Percentiles rank a stretch among this genome's conserved stretches.
phyloP scores from a whole-genome alignment of 2,888 invertebrate species.

The Listrodromus nycthemerus region DNA sequence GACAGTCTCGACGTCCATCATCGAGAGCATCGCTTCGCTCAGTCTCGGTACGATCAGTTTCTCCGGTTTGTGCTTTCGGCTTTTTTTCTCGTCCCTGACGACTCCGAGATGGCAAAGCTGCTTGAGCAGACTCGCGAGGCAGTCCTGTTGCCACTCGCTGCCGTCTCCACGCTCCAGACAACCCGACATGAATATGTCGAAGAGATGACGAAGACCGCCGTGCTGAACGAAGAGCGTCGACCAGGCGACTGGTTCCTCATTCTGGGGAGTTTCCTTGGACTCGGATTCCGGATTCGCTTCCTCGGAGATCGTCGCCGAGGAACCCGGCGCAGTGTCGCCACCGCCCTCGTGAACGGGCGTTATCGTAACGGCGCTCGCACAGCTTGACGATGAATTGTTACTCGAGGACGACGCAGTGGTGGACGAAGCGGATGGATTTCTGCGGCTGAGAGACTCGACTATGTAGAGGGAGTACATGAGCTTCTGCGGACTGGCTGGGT shows the following conservation, averaged over 20 bases:
- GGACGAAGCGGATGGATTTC: constrained; percentile 69
- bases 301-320: constrained; percentile 67
- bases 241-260: constrained; percentile 85
- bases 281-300: constrained; percentile 74
- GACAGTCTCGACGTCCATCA: constrained; percentile 94
- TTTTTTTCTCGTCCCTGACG: constrained; percentile 85
- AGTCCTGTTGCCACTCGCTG: constrained; percentile 97
- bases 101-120: constrained; percentile 95
- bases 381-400: constrained; percentile 60
- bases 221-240: constrained; percentile 93
- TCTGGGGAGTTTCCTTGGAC: constrained; percentile 75
- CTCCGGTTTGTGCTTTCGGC: constrained; percentile 86
- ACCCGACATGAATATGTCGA: constrained; percentile 96
- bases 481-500: constrained; percentile 96
- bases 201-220: constrained; percentile 94
- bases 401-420: constrained; percentile 65
- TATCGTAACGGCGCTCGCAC: constrained; percentile 66
- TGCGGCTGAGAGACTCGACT: constrained; percentile 90
- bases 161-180: constrained; percentile 89
- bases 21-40: constrained; percentile 91
- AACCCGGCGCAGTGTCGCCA: constrained; percentile 64
- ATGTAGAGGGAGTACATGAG: constrained; percentile 98
- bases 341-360: constrained; percentile 73
- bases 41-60: constrained; percentile 89
- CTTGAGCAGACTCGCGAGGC: constrained; percentile 94